phyloP scores from a whole-genome alignment of 1,140 invertebrate species.

The Atta cephalotes region DNA sequence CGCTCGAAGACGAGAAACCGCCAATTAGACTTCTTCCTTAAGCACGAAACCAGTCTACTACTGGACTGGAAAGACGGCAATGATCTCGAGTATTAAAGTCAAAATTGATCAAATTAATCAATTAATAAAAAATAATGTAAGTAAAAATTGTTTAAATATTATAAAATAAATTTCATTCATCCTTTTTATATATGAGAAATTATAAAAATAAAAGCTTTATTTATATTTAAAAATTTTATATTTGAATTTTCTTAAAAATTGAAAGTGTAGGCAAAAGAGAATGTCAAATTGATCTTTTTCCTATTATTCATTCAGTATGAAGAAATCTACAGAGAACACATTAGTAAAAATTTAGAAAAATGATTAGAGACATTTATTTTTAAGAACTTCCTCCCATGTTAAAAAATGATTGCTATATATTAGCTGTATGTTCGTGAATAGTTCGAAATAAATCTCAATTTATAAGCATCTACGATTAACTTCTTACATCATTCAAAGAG shows the following conservation, averaged over 20 bases:
- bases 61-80: neutral
- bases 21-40: constrained; percentile 5
- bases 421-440: neutral
- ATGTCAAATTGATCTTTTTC: neutral
- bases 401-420: constrained; percentile 4
- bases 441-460: constrained; percentile 6
- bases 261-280: neutral
- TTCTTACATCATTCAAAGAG: neutral
- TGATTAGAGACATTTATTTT: neutral
- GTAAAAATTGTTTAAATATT: too few relatives aligned
- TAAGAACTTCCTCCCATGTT: neutral
- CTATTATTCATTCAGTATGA: neutral
- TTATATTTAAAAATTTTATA: too few relatives aligned
- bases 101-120: too few relatives aligned
- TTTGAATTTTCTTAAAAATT: neutral
- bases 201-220: too few relatives aligned
- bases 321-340: neutral
- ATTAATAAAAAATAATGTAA: too few relatives aligned
- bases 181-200: too few relatives aligned
- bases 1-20: neutral
- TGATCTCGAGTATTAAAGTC: neutral
- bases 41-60: neutral
- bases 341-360: neutral
- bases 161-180: too few relatives aligned
- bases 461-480: neutral